Conservation (phyloP, 2,113 vertebrate genomes). For the Pantherophis guttatus region DNA sequence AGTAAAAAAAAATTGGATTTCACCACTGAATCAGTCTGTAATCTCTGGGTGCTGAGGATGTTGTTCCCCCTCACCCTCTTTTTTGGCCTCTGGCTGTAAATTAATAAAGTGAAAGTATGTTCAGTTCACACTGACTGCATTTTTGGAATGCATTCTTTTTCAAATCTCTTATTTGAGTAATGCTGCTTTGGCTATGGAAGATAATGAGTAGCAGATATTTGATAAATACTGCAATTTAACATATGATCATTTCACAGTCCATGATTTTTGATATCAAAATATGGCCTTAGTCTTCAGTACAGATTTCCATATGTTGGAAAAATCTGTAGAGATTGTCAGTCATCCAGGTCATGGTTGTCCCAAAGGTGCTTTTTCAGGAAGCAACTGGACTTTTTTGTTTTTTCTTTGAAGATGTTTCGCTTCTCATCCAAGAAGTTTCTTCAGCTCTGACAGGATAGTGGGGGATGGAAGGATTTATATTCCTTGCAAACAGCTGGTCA, state of each 20-base stretch:
- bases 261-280: not conserved
- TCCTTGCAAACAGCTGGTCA: too few relatives aligned
- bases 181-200: not conserved
- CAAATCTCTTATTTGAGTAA: not conserved
- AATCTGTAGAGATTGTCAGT: too few relatives aligned
- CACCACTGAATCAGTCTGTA: not conserved
- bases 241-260: not conserved
- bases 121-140: not conserved
- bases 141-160: not conserved
- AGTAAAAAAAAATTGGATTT: too few relatives aligned
- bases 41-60: not conserved
- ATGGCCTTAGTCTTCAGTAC: not conserved
- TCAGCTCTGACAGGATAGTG: too few relatives aligned
- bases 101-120: not conserved
- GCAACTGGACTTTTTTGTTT: too few relatives aligned
- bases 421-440: too few relatives aligned
- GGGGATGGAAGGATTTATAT: too few relatives aligned
- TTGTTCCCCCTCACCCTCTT: not conserved
- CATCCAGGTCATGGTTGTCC: too few relatives aligned
- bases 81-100: not conserved
- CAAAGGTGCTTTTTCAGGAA: too few relatives aligned
- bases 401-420: too few relatives aligned
- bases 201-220: not conserved
- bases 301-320: not conserved
- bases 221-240: not conserved